Conservation (phyloP, 2,797 vertebrate genomes). For the Coregonus sp. region DNA sequence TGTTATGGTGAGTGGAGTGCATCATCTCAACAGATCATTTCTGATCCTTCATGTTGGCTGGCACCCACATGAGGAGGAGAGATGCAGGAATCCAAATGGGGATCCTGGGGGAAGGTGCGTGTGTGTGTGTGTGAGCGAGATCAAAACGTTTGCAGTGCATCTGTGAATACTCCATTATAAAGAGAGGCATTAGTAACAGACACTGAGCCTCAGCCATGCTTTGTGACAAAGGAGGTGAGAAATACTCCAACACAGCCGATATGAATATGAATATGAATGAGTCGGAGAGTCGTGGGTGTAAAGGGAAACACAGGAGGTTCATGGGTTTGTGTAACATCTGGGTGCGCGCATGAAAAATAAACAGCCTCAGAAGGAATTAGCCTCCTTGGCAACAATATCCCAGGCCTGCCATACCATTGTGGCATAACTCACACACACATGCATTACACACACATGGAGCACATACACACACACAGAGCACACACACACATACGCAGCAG, state of each 20-base stretch:
- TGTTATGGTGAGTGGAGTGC: neutral
- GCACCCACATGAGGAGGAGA: too few relatives aligned
- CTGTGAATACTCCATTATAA: too few relatives aligned
- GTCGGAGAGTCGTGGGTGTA: neutral
- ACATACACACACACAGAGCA: conserved; percentile 9
- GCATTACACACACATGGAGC: too few relatives aligned
- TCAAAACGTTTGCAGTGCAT: too few relatives aligned
- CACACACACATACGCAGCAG: conserved; percentile 36
- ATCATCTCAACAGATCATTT: neutral
- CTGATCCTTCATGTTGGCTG: too few relatives aligned
- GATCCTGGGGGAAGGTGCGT: too few relatives aligned
- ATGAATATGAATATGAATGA: neutral
- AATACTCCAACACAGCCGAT: neutral
- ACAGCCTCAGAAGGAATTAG: conserved; percentile 12
- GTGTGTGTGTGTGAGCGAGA: too few relatives aligned
- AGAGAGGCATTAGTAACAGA: too few relatives aligned
- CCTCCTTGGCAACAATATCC: conserved; percentile 33
- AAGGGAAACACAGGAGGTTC: neutral
- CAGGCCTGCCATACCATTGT: neutral
- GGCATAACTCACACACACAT: neutral
- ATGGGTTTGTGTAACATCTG: conserved; percentile 1
- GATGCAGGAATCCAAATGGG: too few relatives aligned
- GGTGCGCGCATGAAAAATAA: conserved; percentile 17
- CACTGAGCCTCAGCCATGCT: too few relatives aligned
- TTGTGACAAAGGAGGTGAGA: too few relatives aligned